Evolutionary conservation across 2,888 invertebrate genomes (phyloP).

Genomic region (Sisyra nigra): DNA sequence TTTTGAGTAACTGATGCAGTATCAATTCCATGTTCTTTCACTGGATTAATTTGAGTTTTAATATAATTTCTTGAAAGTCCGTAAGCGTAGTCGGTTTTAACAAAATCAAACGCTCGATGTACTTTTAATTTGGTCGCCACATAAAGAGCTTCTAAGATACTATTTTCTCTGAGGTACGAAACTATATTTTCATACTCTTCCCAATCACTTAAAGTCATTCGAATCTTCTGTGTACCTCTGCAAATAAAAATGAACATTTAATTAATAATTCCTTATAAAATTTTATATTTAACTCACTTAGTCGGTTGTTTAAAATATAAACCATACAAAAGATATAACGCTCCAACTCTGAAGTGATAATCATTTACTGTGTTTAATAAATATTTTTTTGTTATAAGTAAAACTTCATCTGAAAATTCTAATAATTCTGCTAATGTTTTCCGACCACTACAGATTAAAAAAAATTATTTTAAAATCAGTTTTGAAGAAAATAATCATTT

Average conservation of each 20-base stretch:
- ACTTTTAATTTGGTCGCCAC: constrained; percentile 2
- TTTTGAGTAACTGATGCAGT: neutral
- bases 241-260: neutral
- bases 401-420: constrained; percentile 3
- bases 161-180: neutral
- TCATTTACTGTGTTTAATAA: neutral
- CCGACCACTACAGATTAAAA: neutral
- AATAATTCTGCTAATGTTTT: neutral
- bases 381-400: constrained; percentile 1
- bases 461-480: neutral
- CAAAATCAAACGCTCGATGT: neutral
- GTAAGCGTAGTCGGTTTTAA: neutral
- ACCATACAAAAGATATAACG: constrained; percentile 3
- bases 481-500: neutral
- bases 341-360: neutral
- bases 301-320: constrained; percentile 5
- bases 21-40: no score
- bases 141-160: neutral
- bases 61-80: neutral
- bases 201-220: constrained; percentile 2
- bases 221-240: neutral
- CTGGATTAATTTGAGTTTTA: neutral
- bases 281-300: neutral
- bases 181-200: neutral
- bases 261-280: neutral